phyloP scores from a whole-genome alignment of 1,140 invertebrate species.

The Drosophila repletoides region DNA sequence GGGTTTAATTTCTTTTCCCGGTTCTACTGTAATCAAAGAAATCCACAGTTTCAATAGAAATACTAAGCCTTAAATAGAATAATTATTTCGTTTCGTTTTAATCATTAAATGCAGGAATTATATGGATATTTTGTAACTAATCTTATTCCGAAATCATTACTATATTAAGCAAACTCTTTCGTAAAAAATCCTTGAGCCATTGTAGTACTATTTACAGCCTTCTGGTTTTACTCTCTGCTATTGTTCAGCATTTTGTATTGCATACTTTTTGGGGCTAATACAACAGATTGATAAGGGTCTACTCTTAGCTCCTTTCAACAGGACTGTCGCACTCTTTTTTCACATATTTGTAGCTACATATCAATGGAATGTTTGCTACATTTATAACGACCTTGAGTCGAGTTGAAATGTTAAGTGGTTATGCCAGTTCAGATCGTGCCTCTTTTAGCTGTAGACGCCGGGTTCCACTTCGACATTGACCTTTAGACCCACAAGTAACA shows the following conservation, averaged over 20 bases:
- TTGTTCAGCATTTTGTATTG: neutral
- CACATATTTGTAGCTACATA: too few relatives aligned
- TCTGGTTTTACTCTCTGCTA: slow-evolving; percentile 11
- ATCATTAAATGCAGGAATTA: too few relatives aligned
- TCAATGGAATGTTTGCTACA: neutral
- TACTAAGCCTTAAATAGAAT: too few relatives aligned
- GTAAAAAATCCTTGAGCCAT: too few relatives aligned
- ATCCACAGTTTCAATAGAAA: too few relatives aligned
- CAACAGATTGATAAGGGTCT: neutral
- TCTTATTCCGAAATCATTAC: too few relatives aligned
- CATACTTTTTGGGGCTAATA: slow-evolving; percentile 17
- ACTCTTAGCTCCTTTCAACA: neutral
- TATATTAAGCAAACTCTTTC: too few relatives aligned
- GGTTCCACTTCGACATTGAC: slow-evolving; percentile 64
- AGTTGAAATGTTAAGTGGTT: slow-evolving; percentile 13
- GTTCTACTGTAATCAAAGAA: too few relatives aligned
- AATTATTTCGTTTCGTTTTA: too few relatives aligned
- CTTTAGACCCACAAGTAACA: slow-evolving; percentile 56
- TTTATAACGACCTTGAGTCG: slow-evolving; percentile 37
- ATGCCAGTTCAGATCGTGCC: slow-evolving; percentile 50
- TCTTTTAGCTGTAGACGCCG: slow-evolving; percentile 29
- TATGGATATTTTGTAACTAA: too few relatives aligned
- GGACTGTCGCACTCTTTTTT: too few relatives aligned
- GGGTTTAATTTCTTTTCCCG: too few relatives aligned
- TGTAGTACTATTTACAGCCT: neutral